A percentile compares a stretch with the other conserved stretches of the same genome.
Evolutionary conservation across 2,113 vertebrate genomes (phyloP).

Genomic region (Psittacus erithacus): DNA sequence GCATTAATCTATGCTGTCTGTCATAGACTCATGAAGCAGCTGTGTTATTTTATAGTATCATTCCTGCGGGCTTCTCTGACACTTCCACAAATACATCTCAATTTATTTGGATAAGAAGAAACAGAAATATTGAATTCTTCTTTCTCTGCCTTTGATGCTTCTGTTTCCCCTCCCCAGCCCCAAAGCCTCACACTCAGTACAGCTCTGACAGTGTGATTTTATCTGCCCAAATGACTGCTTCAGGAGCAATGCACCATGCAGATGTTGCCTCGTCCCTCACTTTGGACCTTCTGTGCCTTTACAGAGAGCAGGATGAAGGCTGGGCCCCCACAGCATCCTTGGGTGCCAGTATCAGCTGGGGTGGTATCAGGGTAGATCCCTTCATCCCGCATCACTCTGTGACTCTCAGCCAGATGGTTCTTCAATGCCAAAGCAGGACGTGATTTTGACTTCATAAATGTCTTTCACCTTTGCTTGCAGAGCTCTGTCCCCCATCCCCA

Average conservation of each 20-base stretch:
- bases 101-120: slow-evolving; percentile 77
- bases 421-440: rapidly evolving
- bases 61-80: slow-evolving; percentile 71
- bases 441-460: background rate
- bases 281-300: background rate
- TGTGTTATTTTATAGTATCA: slow-evolving; percentile 73
- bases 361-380: background rate
- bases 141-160: background rate
- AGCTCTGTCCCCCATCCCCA: background rate
- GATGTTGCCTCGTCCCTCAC: rapidly evolving
- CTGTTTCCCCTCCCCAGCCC: background rate
- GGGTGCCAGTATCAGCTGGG: background rate
- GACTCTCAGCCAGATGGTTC: background rate
- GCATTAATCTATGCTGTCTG: slow-evolving; percentile 78
- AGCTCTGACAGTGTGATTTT: background rate
- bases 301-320: rapidly evolving
- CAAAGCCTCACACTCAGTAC: rapidly evolving
- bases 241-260: background rate
- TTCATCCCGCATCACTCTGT: rapidly evolving
- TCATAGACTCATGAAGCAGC: slow-evolving; percentile 72
- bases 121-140: slow-evolving; percentile 65
- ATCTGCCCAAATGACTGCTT: background rate
- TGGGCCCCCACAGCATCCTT: background rate
- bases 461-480: background rate
- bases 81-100: slow-evolving; percentile 76